Evolutionary conservation across 1,140 invertebrate genomes (phyloP), one percentile per base, ranked within the genome.

Genomic region (Rhagoletis zephyria): DNA sequence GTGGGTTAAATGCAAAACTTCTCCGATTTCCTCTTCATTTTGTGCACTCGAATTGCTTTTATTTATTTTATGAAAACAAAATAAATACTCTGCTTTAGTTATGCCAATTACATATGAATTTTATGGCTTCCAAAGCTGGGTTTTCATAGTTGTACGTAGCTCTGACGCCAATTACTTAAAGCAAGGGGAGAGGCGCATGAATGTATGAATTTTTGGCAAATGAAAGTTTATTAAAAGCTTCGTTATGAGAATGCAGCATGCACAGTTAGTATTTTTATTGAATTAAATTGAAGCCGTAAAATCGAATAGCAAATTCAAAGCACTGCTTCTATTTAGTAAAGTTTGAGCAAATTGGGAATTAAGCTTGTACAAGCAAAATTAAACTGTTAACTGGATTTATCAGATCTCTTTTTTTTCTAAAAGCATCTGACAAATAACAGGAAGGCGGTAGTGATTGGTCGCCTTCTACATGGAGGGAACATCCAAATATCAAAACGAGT

Each of bases 201-300:
- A 63, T 14, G 16, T 4, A 63, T 16, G 12, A 12, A 63, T 63
- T 63, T 63, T 67, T 64, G 3, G 2, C 48, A 56, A 81, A 59
- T 81, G 56, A 81, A 81, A 81, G 4, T 56, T 81, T 81, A 81
- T 56, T 30, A 81, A 81, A 81, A 81, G 10, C 48, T 81, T 81
- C 42, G n/a, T 56, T 81, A 81, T 30, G n/a, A 12, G 48, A 42
- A 6, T 10, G 6, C 40, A 48, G 14, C 4, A 9, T 67, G 12
- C 12, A 45, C 48, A 48, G 5, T 1, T 74, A 48, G 5, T 1
- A 56, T 2, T 56, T 56, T 56, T 56, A 56, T 56, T 10, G 10
- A 56, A 56, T 56, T 5, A 10, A 56, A 56, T 56, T 5, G 30
- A 30, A 30, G 30, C 30, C 19, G 40, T 10, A 4, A 67, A 67